phyloP scores from a whole-genome alignment of 2,888 invertebrate species.

The Microctonus hyperodae region DNA sequence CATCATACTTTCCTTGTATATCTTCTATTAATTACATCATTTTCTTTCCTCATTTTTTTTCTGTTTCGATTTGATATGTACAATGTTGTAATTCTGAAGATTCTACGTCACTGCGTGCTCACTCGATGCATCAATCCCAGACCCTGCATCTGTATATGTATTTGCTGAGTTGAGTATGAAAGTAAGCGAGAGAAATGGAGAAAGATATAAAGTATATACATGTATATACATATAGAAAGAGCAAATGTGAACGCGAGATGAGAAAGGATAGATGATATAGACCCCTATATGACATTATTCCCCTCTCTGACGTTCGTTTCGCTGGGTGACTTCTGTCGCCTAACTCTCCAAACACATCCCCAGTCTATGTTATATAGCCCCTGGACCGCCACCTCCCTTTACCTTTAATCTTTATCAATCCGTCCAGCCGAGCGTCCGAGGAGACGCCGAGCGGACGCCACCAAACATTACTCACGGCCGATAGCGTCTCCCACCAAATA shows the following conservation, averaged over 20 bases:
- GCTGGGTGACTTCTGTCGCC: conserved; percentile 63
- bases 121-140: conserved; percentile 51
- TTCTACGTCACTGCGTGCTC: conserved; percentile 45
- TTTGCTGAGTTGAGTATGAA: conserved; percentile 41
- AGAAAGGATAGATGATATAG: conserved; percentile 23
- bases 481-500: conserved; percentile 49
- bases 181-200: conserved; percentile 11
- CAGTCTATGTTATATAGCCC: conserved; percentile 13
- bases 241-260: background rate
- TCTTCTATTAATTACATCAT: background rate
- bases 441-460: conserved; percentile 50
- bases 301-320: conserved; percentile 57
- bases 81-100: background rate
- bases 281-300: conserved; percentile 60
- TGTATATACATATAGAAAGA: no score
- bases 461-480: conserved; percentile 59
- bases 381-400: conserved; percentile 46
- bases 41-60: background rate
- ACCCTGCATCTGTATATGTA: conserved; percentile 49
- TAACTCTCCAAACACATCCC: conserved; percentile 51
- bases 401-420: conserved; percentile 63
- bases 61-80: no score
- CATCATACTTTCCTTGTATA: background rate
- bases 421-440: conserved; percentile 52
- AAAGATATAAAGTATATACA: background rate